Conservation (phyloP, 2,797 vertebrate genomes). For the Todus mexicanus region DNA sequence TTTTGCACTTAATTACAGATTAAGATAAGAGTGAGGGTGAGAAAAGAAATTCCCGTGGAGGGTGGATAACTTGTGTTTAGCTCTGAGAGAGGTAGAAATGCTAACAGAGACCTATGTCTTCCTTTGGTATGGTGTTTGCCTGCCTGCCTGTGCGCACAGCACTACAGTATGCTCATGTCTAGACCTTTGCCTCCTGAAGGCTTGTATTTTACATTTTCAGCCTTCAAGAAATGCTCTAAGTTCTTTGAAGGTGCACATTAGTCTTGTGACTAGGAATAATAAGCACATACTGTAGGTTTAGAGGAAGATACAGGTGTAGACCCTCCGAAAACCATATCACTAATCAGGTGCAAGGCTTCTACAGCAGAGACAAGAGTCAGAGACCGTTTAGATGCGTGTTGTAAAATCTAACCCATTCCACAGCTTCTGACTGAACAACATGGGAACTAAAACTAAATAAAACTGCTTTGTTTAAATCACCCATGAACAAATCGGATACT, state of each 20-base stretch:
- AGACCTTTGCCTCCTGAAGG: neutral
- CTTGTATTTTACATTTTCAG: neutral
- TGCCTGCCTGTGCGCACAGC: neutral
- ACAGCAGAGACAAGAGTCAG: neutral
- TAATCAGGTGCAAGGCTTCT: neutral
- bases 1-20: neutral
- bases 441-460: neutral
- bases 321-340: neutral
- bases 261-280: neutral
- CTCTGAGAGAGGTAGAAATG: neutral
- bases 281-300: neutral
- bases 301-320: neutral
- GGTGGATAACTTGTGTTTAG: neutral
- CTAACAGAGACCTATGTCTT: neutral
- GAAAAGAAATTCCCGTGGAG: neutral
- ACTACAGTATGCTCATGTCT: rapidly evolving
- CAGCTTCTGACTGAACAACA: neutral
- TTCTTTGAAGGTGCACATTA: neutral
- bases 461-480: neutral
- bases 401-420: neutral
- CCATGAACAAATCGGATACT: neutral
- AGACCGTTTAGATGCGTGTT: neutral
- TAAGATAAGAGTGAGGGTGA: neutral
- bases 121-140: neutral
- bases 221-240: neutral